These are phyloP conservation scores for Aramus guarauna DNA, from an alignment of 2,113 vertebrate genomes.

Conservation along the genomic window DNA sequence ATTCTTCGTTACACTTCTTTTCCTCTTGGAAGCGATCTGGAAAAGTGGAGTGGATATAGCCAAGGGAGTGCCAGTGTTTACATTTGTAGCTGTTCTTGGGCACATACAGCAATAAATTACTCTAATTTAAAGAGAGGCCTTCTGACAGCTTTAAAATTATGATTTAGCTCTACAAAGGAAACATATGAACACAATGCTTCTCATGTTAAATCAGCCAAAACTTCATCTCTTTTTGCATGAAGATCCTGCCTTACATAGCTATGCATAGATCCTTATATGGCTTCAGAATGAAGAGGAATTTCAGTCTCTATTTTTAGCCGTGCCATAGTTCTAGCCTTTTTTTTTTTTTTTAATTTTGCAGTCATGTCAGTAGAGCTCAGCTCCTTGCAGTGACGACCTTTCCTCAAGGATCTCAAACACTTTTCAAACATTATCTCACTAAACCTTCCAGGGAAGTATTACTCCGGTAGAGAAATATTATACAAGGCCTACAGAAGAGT, in stretches of 20 bases:
- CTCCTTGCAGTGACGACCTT: neutral
- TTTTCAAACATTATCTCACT: neutral
- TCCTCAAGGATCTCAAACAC: neutral
- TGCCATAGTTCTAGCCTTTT: neutral
- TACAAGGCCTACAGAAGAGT: neutral
- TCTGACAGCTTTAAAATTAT: conserved; percentile 26
- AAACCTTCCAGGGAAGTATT: neutral
- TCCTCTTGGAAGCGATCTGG: conserved; percentile 7
- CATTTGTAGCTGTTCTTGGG: conserved; percentile 29
- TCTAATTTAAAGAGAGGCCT: conserved; percentile 19
- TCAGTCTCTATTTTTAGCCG: conserved; percentile 19
- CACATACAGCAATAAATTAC: conserved; percentile 25
- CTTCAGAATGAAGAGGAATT: conserved; percentile 10
- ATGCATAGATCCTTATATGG: conserved; percentile 15
- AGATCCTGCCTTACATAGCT: conserved; percentile 25
- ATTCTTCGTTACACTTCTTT: neutral
- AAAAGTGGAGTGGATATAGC: conserved; percentile 4
- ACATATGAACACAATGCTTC: conserved; percentile 39
- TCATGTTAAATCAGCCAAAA: conserved; percentile 42
- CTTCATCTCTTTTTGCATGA: neutral
- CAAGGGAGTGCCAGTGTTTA: conserved; percentile 29
- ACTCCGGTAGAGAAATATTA: neutral
- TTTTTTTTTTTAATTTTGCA: neutral
- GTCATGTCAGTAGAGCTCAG: neutral
- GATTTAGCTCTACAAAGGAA: conserved; percentile 23